Evolutionary conservation across 1,140 invertebrate species (phyloP).

Genomic region (Hypothenemus hampei): DNA sequence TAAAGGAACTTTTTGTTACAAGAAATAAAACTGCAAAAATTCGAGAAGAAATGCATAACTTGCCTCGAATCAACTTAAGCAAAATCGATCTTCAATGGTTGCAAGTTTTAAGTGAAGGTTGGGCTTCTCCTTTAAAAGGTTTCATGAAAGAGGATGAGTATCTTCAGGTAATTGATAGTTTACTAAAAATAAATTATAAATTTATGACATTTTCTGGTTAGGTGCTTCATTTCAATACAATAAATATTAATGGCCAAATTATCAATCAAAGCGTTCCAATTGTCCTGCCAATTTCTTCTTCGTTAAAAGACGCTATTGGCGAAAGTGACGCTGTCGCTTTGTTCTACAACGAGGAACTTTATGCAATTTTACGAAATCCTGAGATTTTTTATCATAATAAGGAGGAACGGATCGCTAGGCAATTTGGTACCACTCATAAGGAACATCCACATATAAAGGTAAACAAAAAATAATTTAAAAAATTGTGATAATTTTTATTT

Average conservation of each 20-base stretch:
- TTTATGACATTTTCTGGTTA: slow-evolving; percentile 2
- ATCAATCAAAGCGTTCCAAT: slow-evolving; percentile 95
- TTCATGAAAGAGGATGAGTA: slow-evolving; percentile 97
- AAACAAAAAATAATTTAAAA: not conserved
- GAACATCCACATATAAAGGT: slow-evolving; percentile 86
- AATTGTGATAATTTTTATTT: slow-evolving; percentile 3
- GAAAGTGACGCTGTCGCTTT: slow-evolving; percentile 60
- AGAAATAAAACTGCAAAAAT: slow-evolving; percentile 57
- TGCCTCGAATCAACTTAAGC: slow-evolving; percentile 70
- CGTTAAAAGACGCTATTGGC: slow-evolving; percentile 72
- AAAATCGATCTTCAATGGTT: slow-evolving; percentile 93
- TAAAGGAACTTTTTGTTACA: slow-evolving; percentile 82
- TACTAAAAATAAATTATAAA: not conserved
- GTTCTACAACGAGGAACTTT: slow-evolving; percentile 60
- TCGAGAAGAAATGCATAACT: slow-evolving; percentile 61
- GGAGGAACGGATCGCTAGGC: slow-evolving; percentile 85
- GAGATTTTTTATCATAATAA: slow-evolving; percentile 95
- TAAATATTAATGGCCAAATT: slow-evolving; percentile 61
- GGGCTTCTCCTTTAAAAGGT: slow-evolving; percentile 91
- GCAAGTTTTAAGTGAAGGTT: slow-evolving; percentile 92
- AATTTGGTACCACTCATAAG: slow-evolving; percentile 86
- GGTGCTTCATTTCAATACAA: slow-evolving; percentile 85
- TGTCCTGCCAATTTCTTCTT: slow-evolving; percentile 74
- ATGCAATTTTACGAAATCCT: slow-evolving; percentile 85
- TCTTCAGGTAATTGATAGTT: slow-evolving; percentile 61